Evolutionary conservation across 2,888 invertebrate genomes (phyloP), one percentile per base, ranked within the genome.

Genomic region (Palloptera scutellata): DNA sequence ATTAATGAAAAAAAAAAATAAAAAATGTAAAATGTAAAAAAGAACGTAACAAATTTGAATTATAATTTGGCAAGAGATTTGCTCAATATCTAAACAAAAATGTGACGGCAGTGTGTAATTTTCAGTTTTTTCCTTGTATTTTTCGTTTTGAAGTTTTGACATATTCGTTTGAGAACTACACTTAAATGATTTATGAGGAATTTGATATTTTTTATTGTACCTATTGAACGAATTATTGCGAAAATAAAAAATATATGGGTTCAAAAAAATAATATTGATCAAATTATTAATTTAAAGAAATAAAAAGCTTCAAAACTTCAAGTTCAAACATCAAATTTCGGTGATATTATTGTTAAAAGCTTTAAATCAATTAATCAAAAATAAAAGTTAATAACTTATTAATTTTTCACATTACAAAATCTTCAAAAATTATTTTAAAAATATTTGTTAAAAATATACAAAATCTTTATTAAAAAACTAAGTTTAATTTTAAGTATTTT

Each of bases 401-500:
- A n/a, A n/a, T n/a, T n/a, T n/a, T n/a, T n/a, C n/a, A n/a, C n/a
- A n/a, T n/a, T n/a, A n/a, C n/a, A n/a, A n/a, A n/a, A n/a, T n/a
- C n/a, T n/a, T n/a, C n/a, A n/a, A n/a, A n/a, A n/a, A n/a, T n/a
- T n/a, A n/a, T n/a, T n/a, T n/a, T n/a, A n/a, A n/a, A n/a, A n/a
- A n/a, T n/a, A n/a, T n/a, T n/a, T n/a, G n/a, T n/a, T n/a, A n/a
- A n/a, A n/a, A n/a, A n/a, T n/a, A n/a, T n/a, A n/a, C n/a, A n/a
- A 59, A 5, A 19, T 43, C 12, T 6, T 5, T 30, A 48, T 51
- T 51, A 17, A 45, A 20, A 45, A 60, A 17, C 69, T 74, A 68
- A 68, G 68, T 70, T 68, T 68, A 71, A 72, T 69, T 72, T 66
- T 73, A 64, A 68, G 61, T 67, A 65, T 61, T 67, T 45, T 45